A percentile compares a stretch with the other conserved stretches of the same genome.
Conservation (phyloP, 2,888 invertebrate species). For the Latrodectus elegans region DNA sequence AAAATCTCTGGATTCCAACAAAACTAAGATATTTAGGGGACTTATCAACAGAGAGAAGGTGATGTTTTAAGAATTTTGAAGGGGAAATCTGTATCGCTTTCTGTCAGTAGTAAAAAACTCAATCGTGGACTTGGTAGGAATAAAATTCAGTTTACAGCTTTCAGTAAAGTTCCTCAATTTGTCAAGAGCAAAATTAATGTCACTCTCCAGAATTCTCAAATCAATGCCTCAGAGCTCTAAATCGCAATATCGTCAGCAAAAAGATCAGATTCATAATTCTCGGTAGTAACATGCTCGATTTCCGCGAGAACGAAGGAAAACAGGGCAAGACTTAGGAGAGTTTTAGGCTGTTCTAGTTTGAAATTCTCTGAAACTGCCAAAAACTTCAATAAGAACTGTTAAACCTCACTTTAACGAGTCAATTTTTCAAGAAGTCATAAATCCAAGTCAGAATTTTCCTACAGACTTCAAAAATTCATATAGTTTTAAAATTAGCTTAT, state of each 20-base stretch:
- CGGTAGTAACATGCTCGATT: neutral
- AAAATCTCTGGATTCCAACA: too few species aligned
- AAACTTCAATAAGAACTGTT: constrained; percentile 3
- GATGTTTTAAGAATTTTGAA: too few species aligned
- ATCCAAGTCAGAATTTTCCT: constrained; percentile 10
- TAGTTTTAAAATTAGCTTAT: neutral
- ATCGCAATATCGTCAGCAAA: constrained; percentile 12
- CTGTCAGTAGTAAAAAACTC: too few species aligned
- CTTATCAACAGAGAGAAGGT: too few species aligned
- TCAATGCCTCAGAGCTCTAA: neutral
- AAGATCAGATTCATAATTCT: neutral
- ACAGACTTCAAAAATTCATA: neutral
- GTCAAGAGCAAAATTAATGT: neutral
- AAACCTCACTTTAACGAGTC: neutral
- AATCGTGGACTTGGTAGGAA: neutral
- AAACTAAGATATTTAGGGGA: too few species aligned
- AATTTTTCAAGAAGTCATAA: constrained; percentile 14
- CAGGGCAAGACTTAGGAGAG: neutral
- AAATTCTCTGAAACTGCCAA: neutral
- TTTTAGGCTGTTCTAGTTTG: too few species aligned
- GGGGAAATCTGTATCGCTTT: too few species aligned
- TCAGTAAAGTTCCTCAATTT: constrained; percentile 7
- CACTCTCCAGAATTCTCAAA: too few species aligned
- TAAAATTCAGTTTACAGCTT: constrained; percentile 12
- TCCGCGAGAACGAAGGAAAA: neutral